Evolutionary conservation across 2,888 invertebrate species (phyloP).

Genomic region (Meliscaeva auricollis): DNA sequence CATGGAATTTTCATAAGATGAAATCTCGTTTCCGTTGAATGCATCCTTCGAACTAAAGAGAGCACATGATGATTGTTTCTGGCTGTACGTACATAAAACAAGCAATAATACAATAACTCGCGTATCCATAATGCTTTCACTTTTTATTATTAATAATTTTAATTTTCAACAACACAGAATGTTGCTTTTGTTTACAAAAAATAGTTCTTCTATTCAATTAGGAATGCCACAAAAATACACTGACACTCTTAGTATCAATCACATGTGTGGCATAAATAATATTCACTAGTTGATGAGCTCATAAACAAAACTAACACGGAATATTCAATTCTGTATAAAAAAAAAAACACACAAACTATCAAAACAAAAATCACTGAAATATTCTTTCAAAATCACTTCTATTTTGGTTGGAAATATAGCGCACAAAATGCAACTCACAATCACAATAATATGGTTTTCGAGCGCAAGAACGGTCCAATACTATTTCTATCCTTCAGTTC

Average conservation of each 20-base stretch:
- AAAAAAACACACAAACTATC: constrained; percentile 10
- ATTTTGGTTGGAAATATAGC: constrained; percentile 52
- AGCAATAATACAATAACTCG: constrained; percentile 47
- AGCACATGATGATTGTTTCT: constrained; percentile 78
- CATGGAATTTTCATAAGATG: neutral
- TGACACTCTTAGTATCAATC: constrained; percentile 26
- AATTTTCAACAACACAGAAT: neutral
- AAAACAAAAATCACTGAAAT: constrained; percentile 36
- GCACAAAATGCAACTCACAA: constrained; percentile 23
- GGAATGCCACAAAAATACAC: constrained; percentile 14
- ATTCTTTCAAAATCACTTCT: constrained; percentile 39
- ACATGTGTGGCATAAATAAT: constrained; percentile 31
- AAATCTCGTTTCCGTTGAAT: constrained; percentile 36
- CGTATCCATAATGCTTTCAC: constrained; percentile 54
- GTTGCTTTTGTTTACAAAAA: constrained; percentile 4
- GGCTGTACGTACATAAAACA: constrained; percentile 78
- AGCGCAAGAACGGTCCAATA: constrained; percentile 22
- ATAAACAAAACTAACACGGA: constrained; percentile 28
- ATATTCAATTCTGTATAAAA: constrained; percentile 25
- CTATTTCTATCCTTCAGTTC: constrained; percentile 42
- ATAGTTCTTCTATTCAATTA: neutral
- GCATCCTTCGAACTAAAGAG: constrained; percentile 35
- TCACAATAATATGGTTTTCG: constrained; percentile 23
- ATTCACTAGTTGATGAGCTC: constrained; percentile 17
- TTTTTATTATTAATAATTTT: constrained; percentile 1